Evolutionary conservation across 2,888 invertebrate species (phyloP), one percentile per base, ranked within the genome.

Genomic region (Luperina nickerlii): DNA sequence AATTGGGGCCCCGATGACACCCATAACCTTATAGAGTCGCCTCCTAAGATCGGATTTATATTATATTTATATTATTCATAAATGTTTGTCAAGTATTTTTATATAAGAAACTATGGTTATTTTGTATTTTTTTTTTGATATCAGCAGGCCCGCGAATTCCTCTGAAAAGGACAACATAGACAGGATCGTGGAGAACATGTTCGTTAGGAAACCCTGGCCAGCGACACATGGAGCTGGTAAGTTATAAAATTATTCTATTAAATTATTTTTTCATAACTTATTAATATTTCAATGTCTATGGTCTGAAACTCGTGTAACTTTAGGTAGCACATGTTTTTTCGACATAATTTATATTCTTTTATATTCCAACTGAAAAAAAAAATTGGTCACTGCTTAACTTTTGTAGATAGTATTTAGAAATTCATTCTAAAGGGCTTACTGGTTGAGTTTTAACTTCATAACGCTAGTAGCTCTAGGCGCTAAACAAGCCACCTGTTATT

Each of bases 151-250:
- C 67, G 94, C 94, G 3, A 96, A 96, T 84, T 94, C 97, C 0
- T 91, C 96, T 45, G 97, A 97, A 79, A 96, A 96, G 84, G 97
- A 97, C 88, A 97, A 97, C 88, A 97, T 97, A 80, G 97, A 97
- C 92, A 96, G 97, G 87, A 97, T 97, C 76, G 97, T 97, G 1
- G 97, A 97, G 88, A 97, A 97, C 82, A 97, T 97, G 97, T 97
- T 97, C 87, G 97, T 97, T 6, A 92, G 97, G 82, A 96, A 97
- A 89, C 97, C 97, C 24, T 97, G 97, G 93, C 97, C 97, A 57
- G 95, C 94, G 73, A 88, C 94, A 65, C 94, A 94, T 38, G 93
- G 94, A 45, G 89, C 92, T n/a, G 95, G 96, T 96, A 77, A 94
- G 94, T 60, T n/a, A 60, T 60, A 9, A n/a, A 60, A 57, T 57